These are phyloP conservation scores for Vicugna pacos DNA, from an alignment of 2,113 vertebrate species.

Conservation along the genomic window DNA sequence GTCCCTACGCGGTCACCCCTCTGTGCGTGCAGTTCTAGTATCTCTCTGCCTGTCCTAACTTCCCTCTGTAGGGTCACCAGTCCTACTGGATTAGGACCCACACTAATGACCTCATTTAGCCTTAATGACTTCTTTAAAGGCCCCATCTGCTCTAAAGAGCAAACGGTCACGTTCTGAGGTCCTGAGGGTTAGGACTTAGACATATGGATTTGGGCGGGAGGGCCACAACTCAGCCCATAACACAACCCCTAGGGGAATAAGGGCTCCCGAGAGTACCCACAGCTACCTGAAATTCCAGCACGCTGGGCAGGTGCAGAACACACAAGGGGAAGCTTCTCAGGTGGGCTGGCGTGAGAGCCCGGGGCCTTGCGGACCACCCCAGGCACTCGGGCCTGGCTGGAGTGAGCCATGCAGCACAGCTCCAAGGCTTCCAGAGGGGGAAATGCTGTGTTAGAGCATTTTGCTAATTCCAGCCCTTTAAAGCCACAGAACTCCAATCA, in stretches of 20 bases:
- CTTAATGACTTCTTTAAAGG: background rate
- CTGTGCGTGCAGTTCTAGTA: background rate
- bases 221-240: background rate
- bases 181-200: too few relatives aligned
- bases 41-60: background rate
- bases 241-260: background rate
- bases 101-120: background rate
- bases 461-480: background rate
- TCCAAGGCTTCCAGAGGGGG: background rate
- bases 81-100: background rate
- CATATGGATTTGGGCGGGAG: background rate
- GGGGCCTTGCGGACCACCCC: background rate
- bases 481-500: background rate
- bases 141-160: too few relatives aligned
- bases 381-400: too few relatives aligned
- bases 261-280: background rate
- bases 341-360: rapidly evolving
- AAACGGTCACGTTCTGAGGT: background rate
- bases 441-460: background rate
- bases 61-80: background rate
- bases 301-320: background rate
- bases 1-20: too few relatives aligned
- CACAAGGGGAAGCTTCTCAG: background rate
- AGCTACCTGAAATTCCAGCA: background rate
- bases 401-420: too few relatives aligned